phyloP scores from a whole-genome alignment of 2,797 vertebrate species.

The Novumbra hubbsi region DNA sequence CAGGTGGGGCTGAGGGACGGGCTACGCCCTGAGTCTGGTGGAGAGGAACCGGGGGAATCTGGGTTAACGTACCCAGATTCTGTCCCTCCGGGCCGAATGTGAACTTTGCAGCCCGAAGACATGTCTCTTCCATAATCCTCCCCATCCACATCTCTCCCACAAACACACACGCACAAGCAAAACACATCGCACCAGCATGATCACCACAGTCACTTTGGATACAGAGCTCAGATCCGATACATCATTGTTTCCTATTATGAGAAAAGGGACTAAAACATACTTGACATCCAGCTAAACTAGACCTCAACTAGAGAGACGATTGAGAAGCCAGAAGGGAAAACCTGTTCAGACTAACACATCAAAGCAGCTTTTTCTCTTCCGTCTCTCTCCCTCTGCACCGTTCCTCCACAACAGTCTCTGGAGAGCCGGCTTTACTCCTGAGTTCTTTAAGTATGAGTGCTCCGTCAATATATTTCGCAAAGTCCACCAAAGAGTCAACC shows the following conservation, averaged over 20 bases:
- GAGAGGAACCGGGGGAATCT: constrained; percentile 57
- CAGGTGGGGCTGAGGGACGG: constrained; percentile 57
- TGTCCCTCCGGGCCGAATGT: constrained; percentile 54
- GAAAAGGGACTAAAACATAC: constrained; percentile 23
- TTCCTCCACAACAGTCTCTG: constrained; percentile 64
- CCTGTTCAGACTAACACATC: constrained; percentile 53
- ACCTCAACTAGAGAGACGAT: constrained; percentile 24
- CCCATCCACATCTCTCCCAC: constrained; percentile 4
- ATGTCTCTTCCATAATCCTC: constrained; percentile 32
- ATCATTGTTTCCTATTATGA: constrained; percentile 43
- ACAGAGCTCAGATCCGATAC: constrained; percentile 2
- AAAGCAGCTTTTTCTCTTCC: constrained; percentile 61
- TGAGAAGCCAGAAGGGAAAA: constrained; percentile 27
- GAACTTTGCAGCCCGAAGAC: constrained; percentile 30
- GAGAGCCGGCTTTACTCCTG: constrained; percentile 67
- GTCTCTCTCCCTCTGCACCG: constrained; percentile 19
- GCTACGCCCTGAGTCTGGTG: constrained; percentile 49
- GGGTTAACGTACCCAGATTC: constrained; percentile 64
- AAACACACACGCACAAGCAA: constrained; percentile 17
- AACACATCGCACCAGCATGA: neutral
- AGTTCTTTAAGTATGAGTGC: constrained; percentile 64
- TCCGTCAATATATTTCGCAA: constrained; percentile 66
- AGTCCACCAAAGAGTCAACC: constrained; percentile 43
- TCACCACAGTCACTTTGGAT: constrained; percentile 2
- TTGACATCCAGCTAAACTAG: constrained; percentile 37